Evolutionary conservation across 2,888 invertebrate species (phyloP), one percentile per base, ranked within the genome.

Genomic region (Brachyopa scutellaris): DNA sequence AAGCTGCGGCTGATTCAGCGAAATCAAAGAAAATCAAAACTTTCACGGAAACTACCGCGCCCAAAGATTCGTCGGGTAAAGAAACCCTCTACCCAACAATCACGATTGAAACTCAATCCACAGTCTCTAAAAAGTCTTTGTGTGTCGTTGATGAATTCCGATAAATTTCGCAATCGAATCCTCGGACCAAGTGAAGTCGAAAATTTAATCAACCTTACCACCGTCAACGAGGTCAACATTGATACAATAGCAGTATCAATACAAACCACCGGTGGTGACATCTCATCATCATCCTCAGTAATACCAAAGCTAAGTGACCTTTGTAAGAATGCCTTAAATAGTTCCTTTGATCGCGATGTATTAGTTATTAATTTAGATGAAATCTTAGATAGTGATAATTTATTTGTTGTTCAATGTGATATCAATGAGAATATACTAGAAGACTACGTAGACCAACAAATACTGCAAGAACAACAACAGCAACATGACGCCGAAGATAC

Each of bases 271-370:
- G 1, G 4, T 1, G 26, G 1, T 3, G 17, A 17, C 36, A 36
- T 11, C 31, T n/a, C 40, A 55, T 84, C 76, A 80, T 36, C 66
- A 51, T 49, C 70, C 76, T 76, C 80, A 64, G 70, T 70, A 73
- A 87, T 90, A 88, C 90, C 90, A 87, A 90, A 90, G 88, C 87
- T 90, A 90, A 90, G 90, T 90, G 90, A 89, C 89, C 90, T 90
- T 90, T 90, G 90, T 88, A 89, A 89, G 87, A 88, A 86, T 89
- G 90, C 90, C 89, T 89, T 90, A 90, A 89, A 88, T 87, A 90
- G 89, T 89, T 89, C 88, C 88, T 90, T 82, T 57, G 82, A 82
- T 84, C 87, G 87, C 84, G 89, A 89, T 86, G 87, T 89, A 62
- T 86, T 89, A 84, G 85, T 90, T 26, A 88, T 90, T 77, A 88